Percentiles rank a stretch among this genome's conserved stretches.
Evolutionary conservation across 2,888 invertebrate genomes (phyloP).

Genomic region (Spatulosminthurus flaviceps): DNA sequence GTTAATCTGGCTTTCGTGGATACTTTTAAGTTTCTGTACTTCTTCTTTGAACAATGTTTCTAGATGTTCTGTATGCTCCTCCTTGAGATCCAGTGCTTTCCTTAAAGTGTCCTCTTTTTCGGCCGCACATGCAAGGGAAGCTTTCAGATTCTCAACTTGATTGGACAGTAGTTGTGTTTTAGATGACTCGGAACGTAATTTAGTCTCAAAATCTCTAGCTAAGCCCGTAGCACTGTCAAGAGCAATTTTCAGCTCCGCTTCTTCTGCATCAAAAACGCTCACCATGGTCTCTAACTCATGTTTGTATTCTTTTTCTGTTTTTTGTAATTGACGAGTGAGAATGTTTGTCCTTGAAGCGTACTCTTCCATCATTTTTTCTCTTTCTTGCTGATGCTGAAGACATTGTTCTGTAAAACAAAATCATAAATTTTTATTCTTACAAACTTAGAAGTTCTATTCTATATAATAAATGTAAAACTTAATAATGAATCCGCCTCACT

Average conservation of each 20-base stretch:
- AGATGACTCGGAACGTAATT: slow-evolving; percentile 13
- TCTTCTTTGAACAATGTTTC: slow-evolving; percentile 45
- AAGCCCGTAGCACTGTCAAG: slow-evolving; percentile 36
- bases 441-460: no score
- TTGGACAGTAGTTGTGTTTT: slow-evolving; percentile 24
- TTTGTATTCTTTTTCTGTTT: slow-evolving; percentile 60
- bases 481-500: background rate
- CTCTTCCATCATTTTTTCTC: slow-evolving; percentile 60
- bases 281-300: slow-evolving; percentile 59
- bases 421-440: no score
- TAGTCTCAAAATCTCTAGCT: slow-evolving; percentile 33
- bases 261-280: slow-evolving; percentile 59
- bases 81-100: slow-evolving; percentile 51
- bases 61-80: slow-evolving; percentile 47
- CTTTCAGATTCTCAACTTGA: slow-evolving; percentile 47
- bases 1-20: slow-evolving; percentile 20
- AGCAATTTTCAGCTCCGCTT: slow-evolving; percentile 53
- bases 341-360: slow-evolving; percentile 63
- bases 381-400: slow-evolving; percentile 53
- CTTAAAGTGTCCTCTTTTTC: slow-evolving; percentile 51
- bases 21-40: slow-evolving; percentile 21
- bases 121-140: slow-evolving; percentile 27
- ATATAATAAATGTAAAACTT: background rate
- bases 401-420: slow-evolving; percentile 52
- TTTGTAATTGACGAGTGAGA: slow-evolving; percentile 60